phyloP scores from a whole-genome alignment of 1,140 invertebrate species.

The Drosophila triauraria region DNA sequence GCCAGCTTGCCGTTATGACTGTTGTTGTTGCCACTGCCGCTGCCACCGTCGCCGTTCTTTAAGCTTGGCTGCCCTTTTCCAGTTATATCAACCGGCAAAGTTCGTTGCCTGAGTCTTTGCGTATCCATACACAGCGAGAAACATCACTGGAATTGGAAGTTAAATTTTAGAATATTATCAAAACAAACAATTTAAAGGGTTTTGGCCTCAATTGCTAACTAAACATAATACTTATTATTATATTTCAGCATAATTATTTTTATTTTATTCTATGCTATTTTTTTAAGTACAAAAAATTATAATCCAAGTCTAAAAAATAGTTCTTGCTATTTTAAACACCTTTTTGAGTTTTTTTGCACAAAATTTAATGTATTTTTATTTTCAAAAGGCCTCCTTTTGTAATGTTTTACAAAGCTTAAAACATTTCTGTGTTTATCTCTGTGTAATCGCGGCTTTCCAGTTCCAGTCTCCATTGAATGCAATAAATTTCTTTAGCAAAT shows the following conservation, averaged over 20 bases:
- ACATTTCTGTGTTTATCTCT: neutral
- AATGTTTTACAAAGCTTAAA: too few relatives aligned
- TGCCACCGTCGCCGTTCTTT: slow-evolving; percentile 28
- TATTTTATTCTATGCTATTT: too few relatives aligned
- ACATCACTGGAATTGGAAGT: neutral
- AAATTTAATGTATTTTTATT: too few relatives aligned
- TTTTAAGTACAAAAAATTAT: too few relatives aligned
- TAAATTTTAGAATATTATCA: neutral
- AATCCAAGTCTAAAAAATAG: too few relatives aligned
- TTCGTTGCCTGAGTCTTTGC: slow-evolving; percentile 67
- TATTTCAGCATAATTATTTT: neutral
- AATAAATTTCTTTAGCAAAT: slow-evolving; percentile 33
- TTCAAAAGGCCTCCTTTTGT: too few relatives aligned
- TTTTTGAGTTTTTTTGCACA: too few relatives aligned
- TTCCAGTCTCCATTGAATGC: slow-evolving; percentile 18
- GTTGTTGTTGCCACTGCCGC: slow-evolving; percentile 23
- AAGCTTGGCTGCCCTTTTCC: slow-evolving; percentile 59
- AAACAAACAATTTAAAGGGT: too few relatives aligned
- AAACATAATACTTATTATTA: too few relatives aligned
- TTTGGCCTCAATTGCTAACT: too few relatives aligned
- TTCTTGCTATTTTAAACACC: too few relatives aligned
- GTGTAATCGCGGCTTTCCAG: neutral
- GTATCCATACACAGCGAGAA: slow-evolving; percentile 10
- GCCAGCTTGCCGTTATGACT: slow-evolving; percentile 64
- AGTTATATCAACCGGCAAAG: slow-evolving; percentile 56